phyloP scores from a whole-genome alignment of 2,888 invertebrate genomes.

The Globia sparganii region DNA sequence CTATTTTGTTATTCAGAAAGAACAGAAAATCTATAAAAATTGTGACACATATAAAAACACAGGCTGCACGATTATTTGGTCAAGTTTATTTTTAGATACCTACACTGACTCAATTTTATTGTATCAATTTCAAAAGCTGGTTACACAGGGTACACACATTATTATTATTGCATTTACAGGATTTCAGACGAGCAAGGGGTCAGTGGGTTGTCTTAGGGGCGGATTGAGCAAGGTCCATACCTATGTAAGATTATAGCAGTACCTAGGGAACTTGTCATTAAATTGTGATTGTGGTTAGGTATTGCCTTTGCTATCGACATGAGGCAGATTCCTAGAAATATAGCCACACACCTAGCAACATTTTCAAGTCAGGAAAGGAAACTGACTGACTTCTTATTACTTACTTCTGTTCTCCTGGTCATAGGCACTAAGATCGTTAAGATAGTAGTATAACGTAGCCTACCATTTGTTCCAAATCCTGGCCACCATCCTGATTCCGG shows the following conservation, averaged over 20 bases:
- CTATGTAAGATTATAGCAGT: not conserved
- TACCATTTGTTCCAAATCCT: conserved; percentile 87
- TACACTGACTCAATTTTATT: not conserved
- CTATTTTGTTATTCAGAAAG: not conserved
- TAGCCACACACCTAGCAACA: not conserved
- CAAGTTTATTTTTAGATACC: not conserved
- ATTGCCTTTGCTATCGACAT: not conserved
- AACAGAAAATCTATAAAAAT: not conserved
- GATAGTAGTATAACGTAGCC: conserved; percentile 13
- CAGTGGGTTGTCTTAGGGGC: too few relatives aligned
- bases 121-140: not conserved
- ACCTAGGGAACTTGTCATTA: not conserved
- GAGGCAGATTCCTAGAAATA: not conserved
- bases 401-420: not conserved
- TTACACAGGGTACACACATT: not conserved
- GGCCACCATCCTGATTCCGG: conserved; percentile 89
- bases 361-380: not conserved
- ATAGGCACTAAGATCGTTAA: not conserved
- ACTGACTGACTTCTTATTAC: not conserved
- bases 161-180: not conserved
- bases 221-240: not conserved
- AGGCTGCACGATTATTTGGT: not conserved
- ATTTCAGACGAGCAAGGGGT: not conserved
- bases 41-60: not conserved
- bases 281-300: not conserved